Conservation (phyloP, 2,797 vertebrate species). For the Platyrinchus mystaceus region DNA sequence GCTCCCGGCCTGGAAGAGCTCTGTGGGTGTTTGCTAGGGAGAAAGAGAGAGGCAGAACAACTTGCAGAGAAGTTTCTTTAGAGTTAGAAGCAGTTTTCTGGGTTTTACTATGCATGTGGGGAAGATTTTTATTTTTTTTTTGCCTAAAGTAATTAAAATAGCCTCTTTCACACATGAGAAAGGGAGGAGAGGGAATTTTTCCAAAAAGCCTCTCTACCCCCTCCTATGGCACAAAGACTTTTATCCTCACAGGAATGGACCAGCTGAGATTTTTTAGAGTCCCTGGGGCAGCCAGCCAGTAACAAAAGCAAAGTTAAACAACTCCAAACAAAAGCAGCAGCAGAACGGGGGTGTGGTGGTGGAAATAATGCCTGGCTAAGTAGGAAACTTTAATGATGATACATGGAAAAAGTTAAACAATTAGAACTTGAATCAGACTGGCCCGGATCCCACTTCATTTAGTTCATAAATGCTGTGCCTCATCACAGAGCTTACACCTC, state of each 20-base stretch:
- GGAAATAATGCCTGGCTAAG: background rate
- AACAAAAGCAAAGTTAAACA: slow-evolving; percentile 38
- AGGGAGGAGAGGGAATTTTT: background rate
- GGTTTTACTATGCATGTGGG: rapidly evolving
- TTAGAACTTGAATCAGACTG: slow-evolving; percentile 13
- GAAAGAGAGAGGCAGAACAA: background rate
- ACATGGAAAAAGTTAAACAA: slow-evolving; percentile 56
- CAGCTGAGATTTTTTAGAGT: background rate
- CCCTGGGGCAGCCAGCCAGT: background rate
- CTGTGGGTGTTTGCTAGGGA: background rate
- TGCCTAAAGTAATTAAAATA: background rate
- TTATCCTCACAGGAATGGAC: background rate
- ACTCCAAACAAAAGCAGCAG: slow-evolving; percentile 25
- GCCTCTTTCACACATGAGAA: background rate
- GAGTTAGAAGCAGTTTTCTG: background rate
- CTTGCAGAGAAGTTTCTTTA: background rate
- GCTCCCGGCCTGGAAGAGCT: background rate
- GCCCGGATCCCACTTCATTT: background rate
- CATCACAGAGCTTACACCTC: rapidly evolving
- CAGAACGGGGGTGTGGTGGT: slow-evolving; percentile 1
- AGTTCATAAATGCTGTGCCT: background rate
- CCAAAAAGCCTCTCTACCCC: background rate
- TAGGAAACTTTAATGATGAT: slow-evolving; percentile 45
- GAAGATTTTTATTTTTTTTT: background rate
- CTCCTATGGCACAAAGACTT: background rate